These are phyloP conservation scores for Myodes glareolus DNA, from an alignment of 2,113 vertebrate species.

Conservation along the genomic window DNA sequence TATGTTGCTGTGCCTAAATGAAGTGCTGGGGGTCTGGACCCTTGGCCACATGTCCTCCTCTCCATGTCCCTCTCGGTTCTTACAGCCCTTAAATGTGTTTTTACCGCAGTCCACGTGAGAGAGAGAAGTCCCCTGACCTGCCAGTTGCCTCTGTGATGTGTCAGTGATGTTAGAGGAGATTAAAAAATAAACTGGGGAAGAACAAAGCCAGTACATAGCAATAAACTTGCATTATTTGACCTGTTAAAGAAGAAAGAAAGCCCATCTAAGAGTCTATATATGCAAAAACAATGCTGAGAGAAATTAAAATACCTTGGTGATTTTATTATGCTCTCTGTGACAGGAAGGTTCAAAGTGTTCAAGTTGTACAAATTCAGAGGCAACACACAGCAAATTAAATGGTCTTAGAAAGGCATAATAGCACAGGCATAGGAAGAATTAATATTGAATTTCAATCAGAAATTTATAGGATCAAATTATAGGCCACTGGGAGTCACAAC, in stretches of 20 bases:
- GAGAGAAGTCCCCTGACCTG: neutral
- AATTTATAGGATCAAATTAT: constrained; percentile 12
- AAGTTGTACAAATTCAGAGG: constrained; percentile 48
- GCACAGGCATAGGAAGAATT: constrained; percentile 37
- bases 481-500: neutral
- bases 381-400: constrained; percentile 34
- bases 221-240: constrained; percentile 27
- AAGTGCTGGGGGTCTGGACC: neutral
- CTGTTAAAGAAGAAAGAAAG: constrained; percentile 27
- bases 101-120: neutral
- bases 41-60: neutral
- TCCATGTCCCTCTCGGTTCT: neutral
- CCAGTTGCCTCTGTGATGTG: neutral
- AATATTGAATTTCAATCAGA: constrained; percentile 54
- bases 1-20: neutral
- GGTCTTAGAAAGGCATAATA: constrained; percentile 41
- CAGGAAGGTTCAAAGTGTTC: constrained; percentile 36
- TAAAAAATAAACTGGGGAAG: neutral
- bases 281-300: neutral
- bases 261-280: neutral
- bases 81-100: neutral
- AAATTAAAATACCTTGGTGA: constrained; percentile 60
- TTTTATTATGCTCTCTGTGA: constrained; percentile 49
- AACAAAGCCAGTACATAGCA: neutral
- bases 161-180: too few relatives aligned